These are phyloP conservation scores for Cosmia trapezina DNA, from an alignment of 2,888 invertebrate species.

Conservation along the genomic window DNA sequence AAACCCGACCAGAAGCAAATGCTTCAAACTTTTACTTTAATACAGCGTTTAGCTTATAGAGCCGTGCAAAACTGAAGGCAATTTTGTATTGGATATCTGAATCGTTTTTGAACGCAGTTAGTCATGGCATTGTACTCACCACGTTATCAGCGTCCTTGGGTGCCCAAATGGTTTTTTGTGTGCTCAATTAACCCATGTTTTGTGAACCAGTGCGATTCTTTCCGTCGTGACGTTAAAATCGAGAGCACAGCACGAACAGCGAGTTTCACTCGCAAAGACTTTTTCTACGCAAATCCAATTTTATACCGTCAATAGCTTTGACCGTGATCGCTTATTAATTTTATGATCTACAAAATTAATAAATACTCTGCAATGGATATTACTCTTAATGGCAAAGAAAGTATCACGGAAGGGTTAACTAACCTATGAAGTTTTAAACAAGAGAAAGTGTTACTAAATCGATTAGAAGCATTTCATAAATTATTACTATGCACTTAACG, in stretches of 20 bases:
- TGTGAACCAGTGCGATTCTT: conserved; percentile 56
- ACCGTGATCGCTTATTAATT: conserved; percentile 38
- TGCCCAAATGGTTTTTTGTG: conserved; percentile 59
- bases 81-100: conserved; percentile 34
- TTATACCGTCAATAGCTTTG: conserved; percentile 44
- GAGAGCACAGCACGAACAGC: conserved; percentile 70
- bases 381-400: conserved; percentile 50
- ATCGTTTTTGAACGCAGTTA: conserved; percentile 38
- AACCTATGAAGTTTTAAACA: conserved; percentile 47
- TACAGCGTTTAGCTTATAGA: conserved; percentile 19
- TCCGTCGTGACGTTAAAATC: conserved; percentile 72
- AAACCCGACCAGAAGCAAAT: conserved; percentile 37
- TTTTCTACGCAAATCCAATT: conserved; percentile 69
- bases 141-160: conserved; percentile 55
- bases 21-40: conserved; percentile 29
- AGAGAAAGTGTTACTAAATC: conserved; percentile 70
- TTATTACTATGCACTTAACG: conserved; percentile 67
- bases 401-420: conserved; percentile 60
- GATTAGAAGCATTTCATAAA: conserved; percentile 66
- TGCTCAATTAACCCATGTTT: conserved; percentile 65
- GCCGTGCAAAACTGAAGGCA: conserved; percentile 28
- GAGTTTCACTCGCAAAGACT: conserved; percentile 73
- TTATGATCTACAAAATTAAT: conserved; percentile 60
- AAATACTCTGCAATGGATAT: conserved; percentile 17
- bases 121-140: conserved; percentile 47